Conservation (phyloP, 2,888 invertebrate species). For the Tanytarsus gracilentus region DNA sequence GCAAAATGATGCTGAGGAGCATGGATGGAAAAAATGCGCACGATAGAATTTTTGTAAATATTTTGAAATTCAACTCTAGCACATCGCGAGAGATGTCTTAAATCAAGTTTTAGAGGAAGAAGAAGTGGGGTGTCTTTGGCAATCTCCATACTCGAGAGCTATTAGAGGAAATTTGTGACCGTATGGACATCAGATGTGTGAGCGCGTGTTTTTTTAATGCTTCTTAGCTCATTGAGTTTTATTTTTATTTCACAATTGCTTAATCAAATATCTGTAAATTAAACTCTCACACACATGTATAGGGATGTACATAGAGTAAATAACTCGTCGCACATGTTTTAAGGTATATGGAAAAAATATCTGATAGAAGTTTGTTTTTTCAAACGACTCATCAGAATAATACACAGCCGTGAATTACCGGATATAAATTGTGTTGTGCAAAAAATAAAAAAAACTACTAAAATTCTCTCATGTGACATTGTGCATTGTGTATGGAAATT, state of each 20-base stretch:
- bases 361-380: background rate
- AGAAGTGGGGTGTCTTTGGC: no score
- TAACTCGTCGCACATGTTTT: background rate
- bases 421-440: slow-evolving; percentile 1
- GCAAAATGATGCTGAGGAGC: slow-evolving; percentile 1
- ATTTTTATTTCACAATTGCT: background rate
- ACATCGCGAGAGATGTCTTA: background rate
- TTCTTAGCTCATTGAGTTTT: background rate
- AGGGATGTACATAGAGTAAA: background rate
- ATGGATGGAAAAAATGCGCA: background rate
- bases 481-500: background rate
- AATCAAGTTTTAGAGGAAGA: background rate
- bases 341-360: no score
- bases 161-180: no score
- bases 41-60: slow-evolving; percentile 1
- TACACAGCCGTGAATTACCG: slow-evolving; percentile 7
- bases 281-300: background rate
- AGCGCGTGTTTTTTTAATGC: background rate
- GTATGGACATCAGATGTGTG: no score
- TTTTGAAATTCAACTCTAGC: slow-evolving; percentile 5
- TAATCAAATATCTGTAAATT: slow-evolving; percentile 10
- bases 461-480: background rate
- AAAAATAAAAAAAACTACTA: background rate
- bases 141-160: no score
- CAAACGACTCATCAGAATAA: slow-evolving; percentile 3